A percentile compares a stretch with the other conserved stretches of the same genome.
Conservation (phyloP, 2,113 vertebrate genomes). For the Sinocyclocheilus anshuiensis region DNA sequence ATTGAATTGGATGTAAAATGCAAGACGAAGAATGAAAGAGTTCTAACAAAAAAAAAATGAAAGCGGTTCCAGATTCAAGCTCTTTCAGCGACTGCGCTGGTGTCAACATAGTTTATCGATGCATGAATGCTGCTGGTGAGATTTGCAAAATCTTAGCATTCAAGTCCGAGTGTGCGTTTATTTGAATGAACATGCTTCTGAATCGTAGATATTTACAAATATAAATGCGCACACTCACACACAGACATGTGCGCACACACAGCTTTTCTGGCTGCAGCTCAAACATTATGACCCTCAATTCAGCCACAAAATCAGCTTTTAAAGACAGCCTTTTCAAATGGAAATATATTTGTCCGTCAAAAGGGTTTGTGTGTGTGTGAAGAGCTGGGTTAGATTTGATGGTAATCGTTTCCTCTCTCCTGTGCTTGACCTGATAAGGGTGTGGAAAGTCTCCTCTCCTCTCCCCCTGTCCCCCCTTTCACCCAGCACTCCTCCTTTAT, state of each 20-base stretch:
- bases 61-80: background rate
- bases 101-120: slow-evolving; percentile 44
- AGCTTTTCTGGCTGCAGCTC: slow-evolving; percentile 56
- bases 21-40: background rate
- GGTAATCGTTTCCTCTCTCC: slow-evolving; percentile 77
- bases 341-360: slow-evolving; percentile 76
- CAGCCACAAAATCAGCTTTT: slow-evolving; percentile 65
- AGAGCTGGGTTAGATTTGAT: slow-evolving; percentile 78
- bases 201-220: slow-evolving; percentile 40
- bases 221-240: slow-evolving; percentile 23
- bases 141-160: slow-evolving; percentile 26
- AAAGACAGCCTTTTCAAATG: slow-evolving; percentile 74
- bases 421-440: slow-evolving; percentile 76
- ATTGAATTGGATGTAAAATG: background rate
- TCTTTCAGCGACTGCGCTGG: background rate
- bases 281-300: slow-evolving; percentile 67
- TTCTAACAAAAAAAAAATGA: background rate
- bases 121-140: slow-evolving; percentile 40
- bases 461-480: slow-evolving; percentile 29
- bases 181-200: slow-evolving; percentile 22
- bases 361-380: slow-evolving; percentile 15
- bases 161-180: slow-evolving; percentile 23
- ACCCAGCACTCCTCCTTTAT: slow-evolving; percentile 13
- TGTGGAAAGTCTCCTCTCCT: slow-evolving; percentile 59
- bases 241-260: slow-evolving; percentile 19